phyloP scores from a whole-genome alignment of 2,797 vertebrate species.

The Eulemur mongoz region DNA sequence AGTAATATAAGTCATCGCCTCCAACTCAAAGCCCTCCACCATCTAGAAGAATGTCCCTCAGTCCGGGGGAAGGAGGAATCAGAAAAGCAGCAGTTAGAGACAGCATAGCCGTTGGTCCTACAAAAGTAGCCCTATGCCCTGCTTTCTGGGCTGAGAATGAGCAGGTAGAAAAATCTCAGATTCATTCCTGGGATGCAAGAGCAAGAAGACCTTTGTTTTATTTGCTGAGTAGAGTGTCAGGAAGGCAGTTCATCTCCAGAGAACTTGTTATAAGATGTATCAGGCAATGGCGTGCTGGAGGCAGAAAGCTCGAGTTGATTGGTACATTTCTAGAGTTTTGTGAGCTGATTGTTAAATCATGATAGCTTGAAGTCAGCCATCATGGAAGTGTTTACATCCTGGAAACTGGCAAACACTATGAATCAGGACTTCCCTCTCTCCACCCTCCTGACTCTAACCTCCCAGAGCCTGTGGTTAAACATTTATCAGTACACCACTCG shows the following conservation, averaged over 20 bases:
- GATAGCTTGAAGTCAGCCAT: neutral
- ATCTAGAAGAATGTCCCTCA: neutral
- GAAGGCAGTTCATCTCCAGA: neutral
- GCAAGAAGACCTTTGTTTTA: neutral
- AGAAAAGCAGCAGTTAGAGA: neutral
- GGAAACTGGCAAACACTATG: neutral
- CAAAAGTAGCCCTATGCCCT: neutral
- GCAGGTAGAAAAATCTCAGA: neutral
- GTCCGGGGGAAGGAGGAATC: neutral
- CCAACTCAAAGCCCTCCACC: neutral
- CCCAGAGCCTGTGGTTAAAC: neutral
- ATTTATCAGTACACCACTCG: neutral
- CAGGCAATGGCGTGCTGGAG: rapidly evolving
- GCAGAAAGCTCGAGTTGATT: neutral
- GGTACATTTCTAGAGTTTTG: neutral
- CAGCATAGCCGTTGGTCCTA: neutral
- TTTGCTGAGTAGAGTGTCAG: neutral
- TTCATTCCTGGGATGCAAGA: neutral
- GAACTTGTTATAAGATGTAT: neutral
- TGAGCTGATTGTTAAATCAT: neutral
- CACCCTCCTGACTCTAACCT: too few relatives aligned
- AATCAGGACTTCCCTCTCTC: neutral
- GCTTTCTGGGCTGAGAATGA: neutral
- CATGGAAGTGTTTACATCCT: neutral
- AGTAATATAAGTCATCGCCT: neutral